These are phyloP conservation scores for Colossoma macropomum DNA, from an alignment of 2,113 vertebrate genomes.

Conservation along the genomic window DNA sequence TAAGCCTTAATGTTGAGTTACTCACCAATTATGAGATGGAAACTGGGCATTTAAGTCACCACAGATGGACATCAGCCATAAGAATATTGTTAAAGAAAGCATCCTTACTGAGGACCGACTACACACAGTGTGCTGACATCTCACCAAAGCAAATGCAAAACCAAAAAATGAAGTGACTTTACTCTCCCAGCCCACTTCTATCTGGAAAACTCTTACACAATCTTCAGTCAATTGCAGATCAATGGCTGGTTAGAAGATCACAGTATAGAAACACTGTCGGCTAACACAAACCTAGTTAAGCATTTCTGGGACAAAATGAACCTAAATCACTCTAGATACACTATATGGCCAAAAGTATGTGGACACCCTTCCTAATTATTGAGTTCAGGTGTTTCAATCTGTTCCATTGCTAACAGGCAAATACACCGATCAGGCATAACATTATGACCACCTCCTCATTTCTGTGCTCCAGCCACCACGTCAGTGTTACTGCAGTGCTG, in stretches of 20 bases:
- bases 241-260: neutral
- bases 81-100: conserved; percentile 10
- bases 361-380: no score
- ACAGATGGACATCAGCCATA: conserved; percentile 11
- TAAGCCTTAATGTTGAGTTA: neutral
- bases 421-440: no score
- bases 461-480: no score
- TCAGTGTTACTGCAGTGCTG: no score
- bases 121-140: neutral
- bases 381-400: no score
- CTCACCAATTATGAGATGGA: neutral
- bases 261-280: no score
- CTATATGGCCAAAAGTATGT: no score
- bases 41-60: neutral
- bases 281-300: neutral
- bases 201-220: conserved; percentile 30
- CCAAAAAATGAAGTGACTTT: neutral
- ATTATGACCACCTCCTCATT: no score
- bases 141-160: neutral
- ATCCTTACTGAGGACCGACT: neutral
- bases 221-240: neutral
- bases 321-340: no score
- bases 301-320: no score
- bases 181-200: neutral
- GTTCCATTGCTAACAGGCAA: no score